phyloP scores from a whole-genome alignment of 1,140 invertebrate species.

The Drosophila repletoides region DNA sequence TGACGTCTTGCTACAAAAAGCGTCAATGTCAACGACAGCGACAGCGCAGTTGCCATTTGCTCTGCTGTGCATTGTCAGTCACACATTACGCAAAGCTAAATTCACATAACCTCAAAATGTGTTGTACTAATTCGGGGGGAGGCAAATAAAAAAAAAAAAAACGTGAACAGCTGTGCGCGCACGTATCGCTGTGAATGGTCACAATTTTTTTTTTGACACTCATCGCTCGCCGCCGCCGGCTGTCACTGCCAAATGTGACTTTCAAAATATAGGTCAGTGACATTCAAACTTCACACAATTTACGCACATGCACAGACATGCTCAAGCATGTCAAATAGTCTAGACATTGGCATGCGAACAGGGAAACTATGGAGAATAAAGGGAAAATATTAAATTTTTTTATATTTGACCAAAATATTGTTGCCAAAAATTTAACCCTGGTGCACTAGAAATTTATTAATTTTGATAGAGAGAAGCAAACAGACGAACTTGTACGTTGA shows the following conservation, averaged over 20 bases:
- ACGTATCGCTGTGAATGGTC: slow-evolving; percentile 49
- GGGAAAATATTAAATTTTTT: no score
- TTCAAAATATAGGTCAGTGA: slow-evolving; percentile 77
- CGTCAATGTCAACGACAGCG: slow-evolving; percentile 25
- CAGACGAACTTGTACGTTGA: no score
- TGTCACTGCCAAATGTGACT: slow-evolving; percentile 53
- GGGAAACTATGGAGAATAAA: no score
- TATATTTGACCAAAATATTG: no score
- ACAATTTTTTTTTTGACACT: slow-evolving; percentile 11
- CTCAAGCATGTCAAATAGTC: no score
- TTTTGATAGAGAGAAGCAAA: no score
- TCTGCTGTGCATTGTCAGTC: slow-evolving; percentile 5
- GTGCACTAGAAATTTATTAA: no score
- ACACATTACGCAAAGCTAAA: slow-evolving; percentile 65
- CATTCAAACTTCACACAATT: slow-evolving; percentile 58
- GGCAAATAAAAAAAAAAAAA: not conserved
- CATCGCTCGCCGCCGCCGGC: not conserved
- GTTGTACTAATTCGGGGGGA: not conserved
- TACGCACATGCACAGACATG: not conserved
- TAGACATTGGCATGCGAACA: no score
- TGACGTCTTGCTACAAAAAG: slow-evolving; percentile 32
- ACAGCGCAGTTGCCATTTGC: slow-evolving; percentile 43
- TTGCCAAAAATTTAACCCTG: no score
- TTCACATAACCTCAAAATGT: slow-evolving; percentile 57
- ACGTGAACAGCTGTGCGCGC: slow-evolving; percentile 38